phyloP scores from a whole-genome alignment of 1,140 invertebrate genomes.

The Tetragonula clypearis region DNA sequence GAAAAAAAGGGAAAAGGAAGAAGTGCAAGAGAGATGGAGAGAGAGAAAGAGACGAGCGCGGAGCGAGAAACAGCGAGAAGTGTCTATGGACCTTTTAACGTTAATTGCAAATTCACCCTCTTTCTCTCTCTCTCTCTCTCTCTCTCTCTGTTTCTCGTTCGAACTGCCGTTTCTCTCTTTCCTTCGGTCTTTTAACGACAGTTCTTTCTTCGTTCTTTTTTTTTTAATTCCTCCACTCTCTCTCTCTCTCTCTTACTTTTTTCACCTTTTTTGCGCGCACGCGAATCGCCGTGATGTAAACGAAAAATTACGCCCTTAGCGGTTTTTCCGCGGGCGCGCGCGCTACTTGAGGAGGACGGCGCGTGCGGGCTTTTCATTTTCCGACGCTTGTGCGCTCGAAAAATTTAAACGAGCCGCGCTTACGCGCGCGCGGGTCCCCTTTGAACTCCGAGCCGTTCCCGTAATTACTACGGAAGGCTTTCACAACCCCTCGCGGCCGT shows the following conservation, averaged over 20 bases:
- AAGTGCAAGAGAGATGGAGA: background rate
- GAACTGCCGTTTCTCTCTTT: background rate
- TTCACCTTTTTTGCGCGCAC: background rate
- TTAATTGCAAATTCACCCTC: conserved; percentile 63
- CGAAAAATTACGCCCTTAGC: conserved; percentile 63
- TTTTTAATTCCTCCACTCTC: background rate
- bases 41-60: background rate
- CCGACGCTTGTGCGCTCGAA: conserved; percentile 17
- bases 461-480: conserved; percentile 39
- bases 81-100: conserved; percentile 66
- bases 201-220: background rate
- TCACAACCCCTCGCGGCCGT: background rate
- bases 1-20: too few species aligned
- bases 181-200: background rate
- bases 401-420: conserved; percentile 53
- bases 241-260: background rate
- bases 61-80: conserved; percentile 9
- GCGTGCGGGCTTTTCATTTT: conserved; percentile 32
- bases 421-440: conserved; percentile 14
- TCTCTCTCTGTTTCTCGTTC: background rate
- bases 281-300: conserved; percentile 45
- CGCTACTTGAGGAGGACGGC: conserved; percentile 7
- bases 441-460: conserved; percentile 9
- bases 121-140: conserved; percentile 2
- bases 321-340: conserved; percentile 17